Evolutionary conservation across 2,888 invertebrate genomes (phyloP).

Genomic region (Dolomedes plantarius): DNA sequence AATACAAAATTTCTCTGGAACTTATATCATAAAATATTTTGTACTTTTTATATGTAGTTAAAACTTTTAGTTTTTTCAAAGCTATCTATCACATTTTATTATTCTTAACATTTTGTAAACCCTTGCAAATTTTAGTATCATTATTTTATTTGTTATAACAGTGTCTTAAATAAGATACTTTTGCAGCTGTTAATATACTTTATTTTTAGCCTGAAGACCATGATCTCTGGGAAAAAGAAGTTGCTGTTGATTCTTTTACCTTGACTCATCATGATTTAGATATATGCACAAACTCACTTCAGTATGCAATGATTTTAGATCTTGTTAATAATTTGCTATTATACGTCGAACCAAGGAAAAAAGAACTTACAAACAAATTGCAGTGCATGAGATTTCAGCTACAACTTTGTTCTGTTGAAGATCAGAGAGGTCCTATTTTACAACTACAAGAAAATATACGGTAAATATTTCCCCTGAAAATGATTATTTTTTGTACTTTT

Average conservation of each 20-base stretch:
- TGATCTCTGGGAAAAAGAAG: slow-evolving; percentile 87
- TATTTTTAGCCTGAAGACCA: slow-evolving; percentile 75
- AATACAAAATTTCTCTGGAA: too few relatives aligned
- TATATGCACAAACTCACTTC: slow-evolving; percentile 76
- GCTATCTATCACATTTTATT: too few relatives aligned
- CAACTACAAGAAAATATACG: slow-evolving; percentile 82
- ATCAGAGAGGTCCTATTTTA: slow-evolving; percentile 93
- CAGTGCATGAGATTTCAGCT: slow-evolving; percentile 96
- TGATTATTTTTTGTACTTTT: too few relatives aligned
- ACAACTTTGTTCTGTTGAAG: slow-evolving; percentile 92
- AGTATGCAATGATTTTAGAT: slow-evolving; percentile 98
- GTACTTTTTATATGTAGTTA: too few relatives aligned
- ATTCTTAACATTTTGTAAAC: too few relatives aligned
- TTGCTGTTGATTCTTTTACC: slow-evolving; percentile 96
- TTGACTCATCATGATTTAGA: slow-evolving; percentile 97
- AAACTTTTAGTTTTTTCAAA: too few relatives aligned
- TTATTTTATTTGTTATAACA: too few relatives aligned
- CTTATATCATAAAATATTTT: too few relatives aligned
- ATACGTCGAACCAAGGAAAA: slow-evolving; percentile 96
- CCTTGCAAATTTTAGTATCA: too few relatives aligned
- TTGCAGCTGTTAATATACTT: too few relatives aligned
- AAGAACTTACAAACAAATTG: slow-evolving; percentile 90
- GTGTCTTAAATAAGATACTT: too few relatives aligned
- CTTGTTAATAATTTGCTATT: slow-evolving; percentile 97
- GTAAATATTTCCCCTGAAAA: too few relatives aligned